These are phyloP conservation scores for Varroa destructor DNA, from an alignment of 1,140 invertebrate genomes.

Conservation along the genomic window DNA sequence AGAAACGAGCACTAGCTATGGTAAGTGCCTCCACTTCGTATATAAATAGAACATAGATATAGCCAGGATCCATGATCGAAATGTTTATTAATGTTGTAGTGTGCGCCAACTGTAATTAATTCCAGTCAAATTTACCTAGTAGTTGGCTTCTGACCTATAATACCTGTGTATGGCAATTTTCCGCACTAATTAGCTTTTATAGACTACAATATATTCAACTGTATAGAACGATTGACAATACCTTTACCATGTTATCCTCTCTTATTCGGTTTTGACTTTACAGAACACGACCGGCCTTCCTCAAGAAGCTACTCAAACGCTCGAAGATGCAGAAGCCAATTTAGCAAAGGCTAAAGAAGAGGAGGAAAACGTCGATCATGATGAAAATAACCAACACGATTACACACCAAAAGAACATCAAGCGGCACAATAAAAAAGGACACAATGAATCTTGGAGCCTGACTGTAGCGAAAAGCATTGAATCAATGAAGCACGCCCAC, in stretches of 20 bases:
- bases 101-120: too few relatives aligned
- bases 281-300: constrained; percentile 16
- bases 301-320: not conserved
- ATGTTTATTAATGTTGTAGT: too few relatives aligned
- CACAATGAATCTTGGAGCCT: not conserved
- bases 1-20: not conserved
- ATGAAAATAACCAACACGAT: not conserved
- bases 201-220: not conserved
- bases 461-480: not conserved
- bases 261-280: not conserved
- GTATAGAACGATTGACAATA: not conserved
- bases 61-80: not conserved
- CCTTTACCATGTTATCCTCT: not conserved
- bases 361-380: not conserved
- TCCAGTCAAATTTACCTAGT: too few relatives aligned
- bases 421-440: constrained; percentile 1
- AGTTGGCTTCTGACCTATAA: too few relatives aligned
- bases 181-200: too few relatives aligned
- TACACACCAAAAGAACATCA: not conserved
- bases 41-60: not conserved
- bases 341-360: not conserved
- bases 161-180: too few relatives aligned
- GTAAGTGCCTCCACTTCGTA: not conserved
- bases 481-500: too few relatives aligned
- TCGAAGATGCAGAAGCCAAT: not conserved